Percentiles rank a stretch among this genome's conserved stretches.
These are phyloP conservation scores for Myotis pilosus DNA, from an alignment of 2,797 vertebrate genomes.

Conservation along the genomic window DNA sequence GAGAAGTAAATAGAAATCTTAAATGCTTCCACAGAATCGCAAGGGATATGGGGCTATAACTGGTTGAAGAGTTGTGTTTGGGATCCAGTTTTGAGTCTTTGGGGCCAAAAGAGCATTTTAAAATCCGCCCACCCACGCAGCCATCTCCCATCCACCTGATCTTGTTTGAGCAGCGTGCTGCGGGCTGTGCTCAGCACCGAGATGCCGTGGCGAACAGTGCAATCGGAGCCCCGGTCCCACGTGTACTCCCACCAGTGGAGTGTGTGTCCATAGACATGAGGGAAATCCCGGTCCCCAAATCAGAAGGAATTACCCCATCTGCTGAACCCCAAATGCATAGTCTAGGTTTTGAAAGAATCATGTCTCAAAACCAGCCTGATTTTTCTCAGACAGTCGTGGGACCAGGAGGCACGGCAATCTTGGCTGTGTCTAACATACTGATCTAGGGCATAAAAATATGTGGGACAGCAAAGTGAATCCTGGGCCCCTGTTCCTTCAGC, in stretches of 20 bases:
- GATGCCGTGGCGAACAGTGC: neutral
- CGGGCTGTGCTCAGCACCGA: neutral
- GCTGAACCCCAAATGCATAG: neutral
- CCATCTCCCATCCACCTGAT: neutral
- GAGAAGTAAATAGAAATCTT: neutral
- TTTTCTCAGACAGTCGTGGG: neutral
- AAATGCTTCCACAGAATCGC: neutral
- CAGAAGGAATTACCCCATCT: neutral
- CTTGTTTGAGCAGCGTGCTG: neutral
- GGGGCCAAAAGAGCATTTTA: neutral
- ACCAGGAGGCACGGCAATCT: neutral
- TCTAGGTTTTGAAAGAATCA: neutral
- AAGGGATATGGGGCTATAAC: neutral
- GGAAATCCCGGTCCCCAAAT: neutral
- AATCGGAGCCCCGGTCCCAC: neutral
- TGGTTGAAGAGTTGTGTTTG: constrained; percentile 12
- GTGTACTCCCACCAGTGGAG: too few relatives aligned
- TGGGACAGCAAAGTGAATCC: neutral
- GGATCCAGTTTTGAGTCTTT: neutral
- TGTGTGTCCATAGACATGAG: neutral
- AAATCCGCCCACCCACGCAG: neutral
- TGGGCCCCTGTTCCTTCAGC: neutral
- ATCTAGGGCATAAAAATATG: neutral
- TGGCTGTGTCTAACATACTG: neutral
- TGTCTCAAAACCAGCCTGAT: neutral